A percentile compares a stretch with the other conserved stretches of the same genome.
Conservation (phyloP, 1,140 invertebrate species). For the Pseudomyrmex cubaensis region DNA sequence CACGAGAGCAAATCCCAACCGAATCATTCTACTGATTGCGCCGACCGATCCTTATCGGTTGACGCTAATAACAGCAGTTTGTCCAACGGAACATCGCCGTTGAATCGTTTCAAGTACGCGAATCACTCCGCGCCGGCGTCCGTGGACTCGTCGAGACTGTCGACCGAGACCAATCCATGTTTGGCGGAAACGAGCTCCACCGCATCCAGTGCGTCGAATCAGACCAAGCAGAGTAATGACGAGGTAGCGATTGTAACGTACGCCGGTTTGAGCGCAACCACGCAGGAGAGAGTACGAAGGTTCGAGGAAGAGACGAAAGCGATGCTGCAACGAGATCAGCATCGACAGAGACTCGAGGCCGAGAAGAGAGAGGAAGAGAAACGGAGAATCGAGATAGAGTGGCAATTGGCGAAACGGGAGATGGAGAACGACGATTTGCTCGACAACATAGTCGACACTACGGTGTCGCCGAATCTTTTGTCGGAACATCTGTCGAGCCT, state of each 20-base stretch:
- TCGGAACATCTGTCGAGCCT: slow-evolving; percentile 73
- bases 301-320: slow-evolving; percentile 91
- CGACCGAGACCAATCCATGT: slow-evolving; percentile 68
- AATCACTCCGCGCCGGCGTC: slow-evolving; percentile 64
- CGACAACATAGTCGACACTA: slow-evolving; percentile 85
- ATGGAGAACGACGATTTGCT: slow-evolving; percentile 88
- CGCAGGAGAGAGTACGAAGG: slow-evolving; percentile 88
- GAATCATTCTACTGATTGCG: slow-evolving; percentile 61
- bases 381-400: slow-evolving; percentile 87
- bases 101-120: slow-evolving; percentile 72
- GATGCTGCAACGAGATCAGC: slow-evolving; percentile 87
- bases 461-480: slow-evolving; percentile 73
- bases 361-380: slow-evolving; percentile 86
- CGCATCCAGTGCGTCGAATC: slow-evolving; percentile 78
- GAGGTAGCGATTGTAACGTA: slow-evolving; percentile 86
- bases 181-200: slow-evolving; percentile 78
- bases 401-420: slow-evolving; percentile 87
- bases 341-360: slow-evolving; percentile 80
- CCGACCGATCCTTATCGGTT: slow-evolving; percentile 53
- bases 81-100: slow-evolving; percentile 53
- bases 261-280: slow-evolving; percentile 86
- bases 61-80: slow-evolving; percentile 44
- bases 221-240: slow-evolving; percentile 83
- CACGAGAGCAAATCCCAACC: slow-evolving; percentile 80
- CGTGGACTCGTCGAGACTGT: slow-evolving; percentile 71